Evolutionary conservation across 2,113 vertebrate genomes (phyloP), one percentile per base, ranked within the genome.

Genomic region (Pipa parva): DNA sequence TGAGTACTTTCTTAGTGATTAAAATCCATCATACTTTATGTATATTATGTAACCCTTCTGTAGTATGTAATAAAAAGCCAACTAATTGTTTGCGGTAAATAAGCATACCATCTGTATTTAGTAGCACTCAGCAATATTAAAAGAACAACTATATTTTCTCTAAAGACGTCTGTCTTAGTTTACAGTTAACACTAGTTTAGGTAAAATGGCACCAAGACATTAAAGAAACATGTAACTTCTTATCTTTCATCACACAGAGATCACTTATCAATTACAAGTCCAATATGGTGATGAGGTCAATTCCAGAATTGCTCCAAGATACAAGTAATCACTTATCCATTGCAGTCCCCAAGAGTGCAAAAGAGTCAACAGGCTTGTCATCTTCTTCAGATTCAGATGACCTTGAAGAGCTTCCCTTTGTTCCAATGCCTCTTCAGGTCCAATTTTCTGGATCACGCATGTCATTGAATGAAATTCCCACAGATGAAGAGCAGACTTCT

Each of bases 241-340:
- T 33, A 8, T 6, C 3, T 57, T 24, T 54, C 37, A 54, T 15
- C 0, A 58, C 0, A 28, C 76, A 99, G 97, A 90, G 95, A 57
- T 99, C 95, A 0, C 88, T 98, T 62, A 94, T 97, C 84, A 95
- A 89, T 84, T 99, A 97, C 78, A 99, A 99, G 79, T 98, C 96
- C 74, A 95, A 96, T 76, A 93, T 99, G 93, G 93, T 95, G 65
- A 88, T 97, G 84, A 89, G 94, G 56, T 93, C 96, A 0, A 95
- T 99, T 75, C 91, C 94, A 0, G 95, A 97, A 74, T 77, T 99
- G 68, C 81, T 98, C 56, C 90, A 94, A 58, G 94, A 97, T 61
- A 90, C 91, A 0, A 91, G 91, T 7, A 94, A 89, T 75, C 92
- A 95, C 61, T 89, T 94, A 58, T 97, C 93, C 77, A 95, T 99